Evolutionary conservation across 2,113 vertebrate genomes (phyloP), one percentile per base, ranked within the genome.

Genomic region (Zootoca vivipara): DNA sequence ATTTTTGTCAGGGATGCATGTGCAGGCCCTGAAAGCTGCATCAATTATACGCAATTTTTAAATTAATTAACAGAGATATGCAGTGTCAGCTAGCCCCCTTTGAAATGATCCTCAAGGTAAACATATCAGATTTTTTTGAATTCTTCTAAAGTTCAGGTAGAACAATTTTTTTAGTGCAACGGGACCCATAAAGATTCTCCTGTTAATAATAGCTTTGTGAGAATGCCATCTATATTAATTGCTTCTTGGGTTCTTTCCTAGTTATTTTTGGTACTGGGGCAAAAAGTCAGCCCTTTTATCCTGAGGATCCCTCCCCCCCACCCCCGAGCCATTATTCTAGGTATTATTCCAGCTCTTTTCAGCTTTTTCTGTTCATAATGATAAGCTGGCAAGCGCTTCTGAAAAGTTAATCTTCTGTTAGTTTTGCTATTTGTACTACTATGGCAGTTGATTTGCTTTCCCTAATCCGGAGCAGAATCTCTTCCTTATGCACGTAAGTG

Each of bases 341-440:
- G 56, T 82, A 64, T 82, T 67, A 87, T 82, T 82, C 79, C 38
- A 65, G 70, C 69, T 58, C 82, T 8, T 88, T 90, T 46, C 38
- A 73, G n/a, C 69, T 92, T 38, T 64, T 80, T 92, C 87, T 89
- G 65, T 91, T 89, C 90, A 38, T 85, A 89, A 89, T 8, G 26
- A 89, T 87, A 92, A 93, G 93, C 86, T 89, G 80, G 89, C 89
- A 94, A 93, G 20, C 70, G 89, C 56, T 94, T 92, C 78, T 92
- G 85, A 90, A 95, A 62, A 94, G 82, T 90, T 93, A 96, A 95
- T 96, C 89, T 89, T 64, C 84, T 90, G 88, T 94, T 95, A 94
- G 91, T 89, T 94, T 94, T 94, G 77, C 89, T 82, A 72, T 79
- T 93, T 91, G 52, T 92, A 91, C 80, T 92, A 81, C 80, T 93